Evolutionary conservation across 2,888 invertebrate species (phyloP).

Genomic region (Cancer borealis): DNA sequence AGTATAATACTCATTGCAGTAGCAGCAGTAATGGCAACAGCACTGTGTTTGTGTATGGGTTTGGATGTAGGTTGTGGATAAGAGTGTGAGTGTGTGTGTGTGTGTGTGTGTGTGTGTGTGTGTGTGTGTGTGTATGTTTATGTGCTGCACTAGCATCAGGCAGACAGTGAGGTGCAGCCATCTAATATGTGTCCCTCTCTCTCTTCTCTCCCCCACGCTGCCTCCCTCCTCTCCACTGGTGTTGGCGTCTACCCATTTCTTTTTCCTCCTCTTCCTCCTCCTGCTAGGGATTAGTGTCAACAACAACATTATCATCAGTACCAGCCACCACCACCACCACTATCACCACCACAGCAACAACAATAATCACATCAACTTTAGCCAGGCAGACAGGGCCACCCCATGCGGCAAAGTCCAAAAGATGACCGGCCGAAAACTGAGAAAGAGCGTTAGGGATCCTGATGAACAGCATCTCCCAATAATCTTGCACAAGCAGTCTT

Average conservation of each 20-base stretch:
- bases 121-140: not conserved
- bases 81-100: not conserved
- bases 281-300: slow-evolving; percentile 68
- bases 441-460: slow-evolving; percentile 61
- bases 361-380: slow-evolving; percentile 70
- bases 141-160: slow-evolving; percentile 38
- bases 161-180: slow-evolving; percentile 28
- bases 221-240: slow-evolving; percentile 72
- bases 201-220: slow-evolving; percentile 72
- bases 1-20: not conserved
- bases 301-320: slow-evolving; percentile 68
- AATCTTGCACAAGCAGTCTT: slow-evolving; percentile 67
- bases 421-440: slow-evolving; percentile 66
- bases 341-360: slow-evolving; percentile 49
- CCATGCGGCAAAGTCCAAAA: slow-evolving; percentile 72
- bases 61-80: not conserved
- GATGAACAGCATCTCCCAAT: slow-evolving; percentile 69
- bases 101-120: not conserved
- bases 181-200: slow-evolving; percentile 69
- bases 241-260: slow-evolving; percentile 47
- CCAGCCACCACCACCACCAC: slow-evolving; percentile 59
- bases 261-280: slow-evolving; percentile 38
- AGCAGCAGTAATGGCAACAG: not conserved
- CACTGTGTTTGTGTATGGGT: slow-evolving; percentile 5
- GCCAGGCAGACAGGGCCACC: slow-evolving; percentile 57